Percentiles rank a stretch among this genome's conserved stretches.
Evolutionary conservation across 1,140 invertebrate species (phyloP).

Genomic region (Manduca sexta): DNA sequence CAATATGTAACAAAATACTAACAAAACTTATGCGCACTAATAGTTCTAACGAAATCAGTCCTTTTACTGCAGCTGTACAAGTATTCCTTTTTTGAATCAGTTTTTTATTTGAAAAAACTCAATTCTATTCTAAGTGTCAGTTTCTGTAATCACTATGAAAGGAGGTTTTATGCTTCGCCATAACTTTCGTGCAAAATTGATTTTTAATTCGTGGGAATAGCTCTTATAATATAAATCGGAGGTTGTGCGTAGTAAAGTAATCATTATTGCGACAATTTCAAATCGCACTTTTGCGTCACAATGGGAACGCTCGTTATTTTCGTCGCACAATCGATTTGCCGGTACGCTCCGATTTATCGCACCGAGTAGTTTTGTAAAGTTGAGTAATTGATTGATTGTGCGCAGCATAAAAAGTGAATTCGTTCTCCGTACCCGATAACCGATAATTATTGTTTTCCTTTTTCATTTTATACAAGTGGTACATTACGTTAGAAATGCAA

Average conservation of each 20-base stretch:
- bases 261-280: background rate
- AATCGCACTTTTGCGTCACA: background rate
- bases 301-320: constrained; percentile 15
- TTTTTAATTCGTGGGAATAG: too few species aligned
- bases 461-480: background rate
- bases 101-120: too few species aligned
- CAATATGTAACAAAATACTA: too few species aligned
- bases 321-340: constrained; percentile 20
- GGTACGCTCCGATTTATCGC: constrained; percentile 19
- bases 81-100: too few species aligned
- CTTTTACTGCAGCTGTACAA: too few species aligned
- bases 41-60: too few species aligned
- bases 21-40: too few species aligned
- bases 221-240: too few species aligned
- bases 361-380: constrained; percentile 10
- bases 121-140: too few species aligned
- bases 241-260: background rate
- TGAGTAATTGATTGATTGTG: constrained; percentile 22
- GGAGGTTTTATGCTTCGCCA: too few species aligned
- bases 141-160: too few species aligned
- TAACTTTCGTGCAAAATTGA: too few species aligned
- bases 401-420: constrained; percentile 16
- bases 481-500: background rate
- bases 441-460: constrained; percentile 24
- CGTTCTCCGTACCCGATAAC: constrained; percentile 17